A percentile compares a stretch with the other conserved stretches of the same genome.
These are phyloP conservation scores for Limanda limanda DNA, from an alignment of 2,113 vertebrate genomes.

Conservation along the genomic window DNA sequence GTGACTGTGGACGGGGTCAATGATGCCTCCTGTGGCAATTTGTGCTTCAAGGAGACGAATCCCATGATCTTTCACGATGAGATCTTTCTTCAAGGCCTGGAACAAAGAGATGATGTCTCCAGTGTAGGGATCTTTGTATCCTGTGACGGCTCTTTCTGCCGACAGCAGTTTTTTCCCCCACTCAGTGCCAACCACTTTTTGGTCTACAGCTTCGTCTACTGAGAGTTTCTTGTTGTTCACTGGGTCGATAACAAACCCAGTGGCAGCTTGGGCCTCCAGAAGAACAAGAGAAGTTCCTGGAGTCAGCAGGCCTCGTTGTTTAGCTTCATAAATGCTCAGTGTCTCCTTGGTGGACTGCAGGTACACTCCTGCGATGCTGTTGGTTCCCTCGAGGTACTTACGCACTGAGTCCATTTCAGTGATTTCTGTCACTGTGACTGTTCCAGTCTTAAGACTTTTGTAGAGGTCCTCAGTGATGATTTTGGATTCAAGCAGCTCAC, in stretches of 20 bases:
- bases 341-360: constrained; percentile 69
- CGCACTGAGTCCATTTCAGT: too few species aligned
- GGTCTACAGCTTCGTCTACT: constrained; percentile 80
- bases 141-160: constrained; percentile 60
- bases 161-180: constrained; percentile 64
- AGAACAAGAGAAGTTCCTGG: constrained; percentile 83
- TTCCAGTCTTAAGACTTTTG: too few species aligned
- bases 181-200: constrained; percentile 67
- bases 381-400: too few species aligned
- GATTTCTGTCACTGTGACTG: too few species aligned
- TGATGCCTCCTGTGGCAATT: constrained; percentile 84
- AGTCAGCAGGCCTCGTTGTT: constrained; percentile 54
- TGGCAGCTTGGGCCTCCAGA: constrained; percentile 89
- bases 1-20: constrained; percentile 82
- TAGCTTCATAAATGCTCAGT: too few species aligned
- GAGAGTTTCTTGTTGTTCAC: constrained; percentile 83
- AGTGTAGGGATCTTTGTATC: constrained; percentile 64
- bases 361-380: constrained; percentile 49
- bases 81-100: constrained; percentile 69
- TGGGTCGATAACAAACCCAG: constrained; percentile 86
- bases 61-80: constrained; percentile 64
- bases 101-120: constrained; percentile 64
- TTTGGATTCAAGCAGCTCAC: too few species aligned
- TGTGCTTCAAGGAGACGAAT: constrained; percentile 73
- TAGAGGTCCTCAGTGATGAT: too few species aligned